These are phyloP conservation scores for Ips nitidus DNA, from an alignment of 1,140 invertebrate genomes.

Conservation along the genomic window DNA sequence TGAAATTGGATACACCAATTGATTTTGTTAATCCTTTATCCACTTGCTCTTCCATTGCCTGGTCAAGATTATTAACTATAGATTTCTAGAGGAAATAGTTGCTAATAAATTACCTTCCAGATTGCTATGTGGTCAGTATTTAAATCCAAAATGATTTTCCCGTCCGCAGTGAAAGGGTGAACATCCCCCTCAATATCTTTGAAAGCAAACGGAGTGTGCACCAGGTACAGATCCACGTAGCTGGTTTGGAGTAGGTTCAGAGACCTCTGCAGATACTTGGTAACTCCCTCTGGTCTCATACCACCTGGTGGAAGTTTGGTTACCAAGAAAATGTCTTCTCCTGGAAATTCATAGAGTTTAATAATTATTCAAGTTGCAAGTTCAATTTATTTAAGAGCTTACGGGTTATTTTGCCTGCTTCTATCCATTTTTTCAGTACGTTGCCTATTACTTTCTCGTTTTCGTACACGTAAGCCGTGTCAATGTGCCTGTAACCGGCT, in stretches of 20 bases:
- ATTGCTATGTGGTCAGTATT: constrained; percentile 68
- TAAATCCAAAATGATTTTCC: constrained; percentile 64
- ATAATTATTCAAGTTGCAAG: neutral
- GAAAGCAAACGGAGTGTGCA: constrained; percentile 78
- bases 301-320: constrained; percentile 70
- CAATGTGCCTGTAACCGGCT: constrained; percentile 75
- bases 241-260: constrained; percentile 71
- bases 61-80: neutral
- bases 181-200: constrained; percentile 55
- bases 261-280: constrained; percentile 71
- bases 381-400: constrained; percentile 6
- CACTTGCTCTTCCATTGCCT: constrained; percentile 77
- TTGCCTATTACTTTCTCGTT: constrained; percentile 80
- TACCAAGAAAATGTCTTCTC: constrained; percentile 79
- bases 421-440: constrained; percentile 73
- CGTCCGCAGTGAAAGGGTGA: constrained; percentile 59
- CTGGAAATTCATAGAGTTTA: constrained; percentile 30
- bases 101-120: constrained; percentile 65
- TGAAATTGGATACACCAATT: constrained; percentile 83
- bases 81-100: neutral
- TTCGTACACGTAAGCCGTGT: constrained; percentile 78
- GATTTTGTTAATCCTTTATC: constrained; percentile 64
- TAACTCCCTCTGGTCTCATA: constrained; percentile 66
- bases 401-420: constrained; percentile 65
- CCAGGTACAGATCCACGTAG: constrained; percentile 83